Percentiles rank a stretch among this genome's conserved stretches.
phyloP scores from a whole-genome alignment of 2,113 vertebrate species.

The Spizaetus ornatus region DNA sequence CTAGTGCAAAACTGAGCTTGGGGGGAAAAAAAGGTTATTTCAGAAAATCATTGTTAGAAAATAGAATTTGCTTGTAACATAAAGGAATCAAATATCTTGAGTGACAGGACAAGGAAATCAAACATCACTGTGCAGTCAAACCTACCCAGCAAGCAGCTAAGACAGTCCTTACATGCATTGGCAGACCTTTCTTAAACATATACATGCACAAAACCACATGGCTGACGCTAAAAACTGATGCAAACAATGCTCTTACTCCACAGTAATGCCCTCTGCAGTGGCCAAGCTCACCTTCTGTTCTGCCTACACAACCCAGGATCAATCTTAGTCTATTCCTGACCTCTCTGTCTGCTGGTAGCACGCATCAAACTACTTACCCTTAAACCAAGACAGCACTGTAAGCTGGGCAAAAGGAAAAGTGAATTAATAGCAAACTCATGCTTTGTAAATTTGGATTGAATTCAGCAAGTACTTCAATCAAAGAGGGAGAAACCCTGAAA shows the following conservation, averaged over 20 bases:
- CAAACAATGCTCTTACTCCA: rapidly evolving
- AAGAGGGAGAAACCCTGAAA: background rate
- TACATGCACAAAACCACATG: background rate
- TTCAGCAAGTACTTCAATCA: background rate
- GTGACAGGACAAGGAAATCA: background rate
- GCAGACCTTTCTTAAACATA: background rate
- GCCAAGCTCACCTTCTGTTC: background rate
- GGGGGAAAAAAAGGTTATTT: background rate
- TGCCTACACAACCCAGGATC: background rate
- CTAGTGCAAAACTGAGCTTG: background rate
- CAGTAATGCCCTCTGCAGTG: background rate
- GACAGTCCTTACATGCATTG: background rate
- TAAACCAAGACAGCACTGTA: background rate
- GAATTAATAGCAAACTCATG: background rate
- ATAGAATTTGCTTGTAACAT: background rate
- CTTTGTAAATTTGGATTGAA: background rate
- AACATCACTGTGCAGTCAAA: background rate
- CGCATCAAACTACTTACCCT: background rate
- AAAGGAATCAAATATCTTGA: background rate
- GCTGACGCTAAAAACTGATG: background rate
- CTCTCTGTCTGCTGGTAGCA: background rate
- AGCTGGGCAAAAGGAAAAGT: background rate
- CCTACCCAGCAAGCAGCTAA: background rate
- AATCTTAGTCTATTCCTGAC: background rate
- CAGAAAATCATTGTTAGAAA: background rate